Base-by-base conservation (phyloP, 1,140 invertebrate genomes). In the Camponotus vicinus region DNA sequence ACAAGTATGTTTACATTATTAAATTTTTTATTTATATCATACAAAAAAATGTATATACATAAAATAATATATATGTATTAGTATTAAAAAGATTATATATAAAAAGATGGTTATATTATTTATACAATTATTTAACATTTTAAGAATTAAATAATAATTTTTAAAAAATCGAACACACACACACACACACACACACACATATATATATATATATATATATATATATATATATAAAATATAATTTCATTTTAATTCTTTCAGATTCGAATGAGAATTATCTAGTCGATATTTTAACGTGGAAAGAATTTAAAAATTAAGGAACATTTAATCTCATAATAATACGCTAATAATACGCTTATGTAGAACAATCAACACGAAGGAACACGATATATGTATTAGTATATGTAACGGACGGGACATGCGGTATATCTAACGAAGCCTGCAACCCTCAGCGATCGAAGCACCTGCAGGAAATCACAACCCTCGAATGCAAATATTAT, bases 391-490 rank as follows among this genome's bases (percentile, higher is more conserved):
- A 27, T 27, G 27, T 27, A 27, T 27, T 27, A 34, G 79, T 76
- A 2, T 86, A 61, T 21, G 61, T 88, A 88, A 89, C 76, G 82
- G 63, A 88, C 88, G 80, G 79, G 86, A 89, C 89, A 90, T 88
- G 63, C 78, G 87, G 70, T 85, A 84, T 86, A 90, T 90, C 85
- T 93, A 93, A 93, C 92, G 90, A 93, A 91, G 85, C 70, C 34
- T 57, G 66, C 78, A 76, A 86, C 80, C 85, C 76, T 89, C 85
- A 59, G 18, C 52, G 84, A 71, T 86, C 71, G 89, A 91, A 93
- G 91, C 94, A 95, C 94, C 94, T 95, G 94, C 94, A 95, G 94
- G 94, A 95, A 95, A 95, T 95, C 95, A 94, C 94, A 91, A 93
- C 93, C 92, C 92, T 90, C 86, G 86, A 94, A 94, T 94, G 94